These are phyloP conservation scores for Cantharis flavilabris DNA, from an alignment of 2,888 invertebrate genomes.

Conservation along the genomic window DNA sequence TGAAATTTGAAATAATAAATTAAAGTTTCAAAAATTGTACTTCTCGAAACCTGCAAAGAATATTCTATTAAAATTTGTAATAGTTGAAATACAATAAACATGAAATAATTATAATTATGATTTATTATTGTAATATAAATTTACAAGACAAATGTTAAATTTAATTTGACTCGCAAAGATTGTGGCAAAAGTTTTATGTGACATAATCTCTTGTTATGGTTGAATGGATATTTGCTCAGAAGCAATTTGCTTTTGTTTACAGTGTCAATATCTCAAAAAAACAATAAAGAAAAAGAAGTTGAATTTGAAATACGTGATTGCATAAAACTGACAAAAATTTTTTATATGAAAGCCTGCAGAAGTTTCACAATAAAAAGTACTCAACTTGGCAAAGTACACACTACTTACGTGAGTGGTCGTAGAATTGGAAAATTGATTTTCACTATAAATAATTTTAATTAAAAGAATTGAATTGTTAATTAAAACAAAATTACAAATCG, in stretches of 20 bases:
- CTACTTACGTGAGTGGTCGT: not conserved
- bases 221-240: constrained; percentile 23
- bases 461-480: not conserved
- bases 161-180: not conserved
- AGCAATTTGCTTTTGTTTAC: constrained; percentile 25
- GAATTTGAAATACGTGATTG: constrained; percentile 24
- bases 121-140: not conserved
- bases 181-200: constrained; percentile 5
- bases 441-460: not conserved
- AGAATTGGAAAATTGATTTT: not conserved
- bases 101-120: too few species aligned
- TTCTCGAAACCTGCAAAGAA: too few species aligned
- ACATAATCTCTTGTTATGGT: constrained; percentile 22
- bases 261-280: constrained; percentile 27
- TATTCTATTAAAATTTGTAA: too few species aligned
- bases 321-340: constrained; percentile 11
- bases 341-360: constrained; percentile 5
- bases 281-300: constrained; percentile 24
- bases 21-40: too few species aligned
- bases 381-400: not conserved
- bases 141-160: not conserved
- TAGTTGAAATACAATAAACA: too few species aligned
- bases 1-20: too few species aligned
- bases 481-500: not conserved
- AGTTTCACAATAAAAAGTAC: not conserved